Evolutionary conservation across 2,113 vertebrate genomes (phyloP), one percentile per base, ranked within the genome.

Genomic region (Plotosus lineatus): DNA sequence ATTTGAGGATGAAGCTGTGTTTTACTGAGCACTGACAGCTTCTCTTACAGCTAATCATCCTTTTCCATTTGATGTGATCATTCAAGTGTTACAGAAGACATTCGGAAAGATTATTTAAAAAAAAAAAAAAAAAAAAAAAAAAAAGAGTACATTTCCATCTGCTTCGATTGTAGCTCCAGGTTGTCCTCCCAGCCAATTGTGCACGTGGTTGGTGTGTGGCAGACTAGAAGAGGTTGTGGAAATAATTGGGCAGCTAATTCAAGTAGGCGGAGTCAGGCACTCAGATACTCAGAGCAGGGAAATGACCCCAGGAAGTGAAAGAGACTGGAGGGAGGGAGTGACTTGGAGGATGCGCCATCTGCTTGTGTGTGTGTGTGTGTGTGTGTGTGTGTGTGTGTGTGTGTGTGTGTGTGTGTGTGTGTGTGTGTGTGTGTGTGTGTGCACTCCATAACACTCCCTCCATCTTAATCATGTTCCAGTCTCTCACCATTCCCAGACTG

Each of bases 61-160:
- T 68, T 68, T 42, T n/a, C 21, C 1, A 42, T 42, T 19, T 42
- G 33, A 36, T 65, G 33, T 15, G 26, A 72, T 72, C 28, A 33
- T 48, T 72, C 44, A 14, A 33, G 6, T 48, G 44, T 33, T 31
- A 31, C 69, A 72, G 2, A 72, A 72, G 6, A 48, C 69, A 21
- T n/a, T 31, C 26, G 0, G 15, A 10, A 48, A 44, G 26, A 9
- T 50, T 50, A 56, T 33, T 65, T 31, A 56, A 36, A 19, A 8
- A 26, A 53, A 89, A 82, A 85, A 89, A 88, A 78, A 42, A 56
- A 36, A 19, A 8, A 78, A 42, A 56, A 36, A 19, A 8, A 26
- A 53, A 89, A 82, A 85, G 89, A 88, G 88, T 86, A 89, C 82
- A 92, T 90, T 91, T 92, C 93, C 91, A 93, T 94, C 92, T 94